Base-by-base conservation (phyloP, 2,113 vertebrate genomes). In the Xenotilapia flavipinnis region DNA sequence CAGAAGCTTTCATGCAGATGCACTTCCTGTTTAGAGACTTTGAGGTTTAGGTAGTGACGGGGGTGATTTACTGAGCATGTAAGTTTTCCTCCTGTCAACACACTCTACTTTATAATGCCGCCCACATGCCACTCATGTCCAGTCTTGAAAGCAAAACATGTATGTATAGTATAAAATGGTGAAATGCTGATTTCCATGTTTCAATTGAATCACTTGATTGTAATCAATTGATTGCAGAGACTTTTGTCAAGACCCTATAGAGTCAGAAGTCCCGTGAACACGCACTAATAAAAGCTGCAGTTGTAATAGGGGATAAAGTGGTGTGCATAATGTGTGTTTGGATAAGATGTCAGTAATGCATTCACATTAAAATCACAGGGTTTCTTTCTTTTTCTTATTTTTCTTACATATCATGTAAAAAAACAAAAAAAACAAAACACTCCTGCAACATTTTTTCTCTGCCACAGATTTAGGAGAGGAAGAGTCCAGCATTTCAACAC, bases 321-420 rank as follows among this genome's bases (percentile, higher is more conserved):
- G 9, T n/a, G 17, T 65, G 89, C 82, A 65, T 19, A 6, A 36
- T 36, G 10, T 38, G 60, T 13, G 33, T 12, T 65, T 38, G 17
- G 2, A 7, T 65, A 36, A n/a, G 58, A n/a, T 65, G 60, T 31
- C 56, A 60, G 14, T 65, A 65, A 65, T 65, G 6, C 60, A 65
- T 36, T 65, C 0, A 0, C 33, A 65, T n/a, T 36, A 65, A 65
- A 38, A 65, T 62, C 58, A 62, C 9, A 19, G 17, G 28, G 3
- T 36, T 62, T 62, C 31, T 62, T 58, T 31, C 56, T 58, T 58
- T 58, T 17, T 58, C 26, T 58, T 58, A 1, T 31, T 58, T 17
- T 60, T 58, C 7, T 36, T 38, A 65, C 31, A 38, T 65, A n/a
- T 38, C 31, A 38, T 65, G 31, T 62, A 33, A 23, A 23, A 23